These are phyloP conservation scores for Pentamera pediparva DNA, from an alignment of 53 echinoderm and acorn worm species.

Conservation along the genomic window DNA sequence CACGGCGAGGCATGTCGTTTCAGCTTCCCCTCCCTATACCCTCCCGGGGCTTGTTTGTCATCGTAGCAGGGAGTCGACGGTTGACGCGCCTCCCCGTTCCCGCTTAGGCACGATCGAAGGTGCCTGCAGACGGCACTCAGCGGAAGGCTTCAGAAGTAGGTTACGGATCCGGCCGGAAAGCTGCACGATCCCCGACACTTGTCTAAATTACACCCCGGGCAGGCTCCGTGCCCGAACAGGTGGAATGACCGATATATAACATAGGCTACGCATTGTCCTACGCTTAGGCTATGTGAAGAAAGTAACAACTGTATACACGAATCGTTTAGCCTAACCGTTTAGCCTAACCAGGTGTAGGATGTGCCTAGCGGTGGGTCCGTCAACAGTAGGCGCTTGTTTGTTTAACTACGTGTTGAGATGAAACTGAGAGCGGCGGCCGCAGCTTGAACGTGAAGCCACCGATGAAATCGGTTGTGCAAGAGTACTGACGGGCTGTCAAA, in stretches of 20 bases:
- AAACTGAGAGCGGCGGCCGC: constrained; percentile 8
- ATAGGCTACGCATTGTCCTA: neutral
- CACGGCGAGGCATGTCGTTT: too few relatives aligned
- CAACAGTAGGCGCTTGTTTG: neutral
- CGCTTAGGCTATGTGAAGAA: neutral
- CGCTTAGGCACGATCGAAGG: constrained; percentile 11
- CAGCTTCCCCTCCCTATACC: constrained; percentile 15
- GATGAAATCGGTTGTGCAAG: constrained; percentile 36
- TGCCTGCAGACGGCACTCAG: constrained; percentile 27
- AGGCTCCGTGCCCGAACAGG: constrained; percentile 1
- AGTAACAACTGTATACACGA: too few relatives aligned
- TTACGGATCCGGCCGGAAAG: constrained; percentile 7
- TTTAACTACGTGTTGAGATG: constrained; percentile 11
- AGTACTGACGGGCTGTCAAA: constrained; percentile 28
- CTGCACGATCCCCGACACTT: constrained; percentile 22
- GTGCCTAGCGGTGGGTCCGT: neutral
- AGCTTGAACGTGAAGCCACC: too few relatives aligned
- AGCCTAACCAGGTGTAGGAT: neutral
- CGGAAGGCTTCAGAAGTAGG: constrained; percentile 7
- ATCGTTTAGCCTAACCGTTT: too few relatives aligned
- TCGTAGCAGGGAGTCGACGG: constrained; percentile 29
- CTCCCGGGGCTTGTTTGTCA: constrained; percentile 38
- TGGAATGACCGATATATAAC: constrained; percentile 23
- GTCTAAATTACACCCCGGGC: neutral
- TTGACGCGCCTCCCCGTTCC: neutral